Evolutionary conservation across 1,140 invertebrate species (phyloP).

Genomic region (Leptonema lineaticorne): DNA sequence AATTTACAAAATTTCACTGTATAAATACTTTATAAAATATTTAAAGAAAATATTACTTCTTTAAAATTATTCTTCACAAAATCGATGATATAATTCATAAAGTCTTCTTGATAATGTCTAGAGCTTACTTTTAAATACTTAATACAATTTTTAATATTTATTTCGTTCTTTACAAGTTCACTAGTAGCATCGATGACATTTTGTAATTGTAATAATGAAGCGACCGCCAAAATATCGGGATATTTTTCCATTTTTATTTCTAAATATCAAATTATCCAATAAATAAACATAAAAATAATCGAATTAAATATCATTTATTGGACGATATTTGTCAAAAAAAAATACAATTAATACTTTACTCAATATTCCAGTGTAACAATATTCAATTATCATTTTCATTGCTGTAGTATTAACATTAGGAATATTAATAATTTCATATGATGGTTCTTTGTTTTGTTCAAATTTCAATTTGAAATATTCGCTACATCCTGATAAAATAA

Average conservation of each 20-base stretch:
- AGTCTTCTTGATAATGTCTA: not conserved
- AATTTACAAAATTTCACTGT: not conserved
- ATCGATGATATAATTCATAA: not conserved
- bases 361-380: not conserved
- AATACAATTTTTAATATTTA: not conserved
- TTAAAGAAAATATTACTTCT: not conserved
- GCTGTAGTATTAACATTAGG: not conserved
- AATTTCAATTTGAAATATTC: not conserved
- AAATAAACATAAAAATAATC: not conserved
- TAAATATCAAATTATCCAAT: not conserved
- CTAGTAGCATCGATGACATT: not conserved
- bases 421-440: not conserved
- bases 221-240: not conserved
- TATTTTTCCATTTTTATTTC: not conserved
- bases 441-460: not conserved
- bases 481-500: not conserved
- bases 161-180: not conserved
- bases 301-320: not conserved
- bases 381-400: not conserved
- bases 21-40: not conserved
- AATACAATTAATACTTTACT: not conserved
- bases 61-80: not conserved
- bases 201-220: constrained; percentile 3
- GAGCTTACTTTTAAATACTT: not conserved
- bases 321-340: too few relatives aligned